Conservation (phyloP, 2,113 vertebrate species). For the Halichoeres trimaculatus region DNA sequence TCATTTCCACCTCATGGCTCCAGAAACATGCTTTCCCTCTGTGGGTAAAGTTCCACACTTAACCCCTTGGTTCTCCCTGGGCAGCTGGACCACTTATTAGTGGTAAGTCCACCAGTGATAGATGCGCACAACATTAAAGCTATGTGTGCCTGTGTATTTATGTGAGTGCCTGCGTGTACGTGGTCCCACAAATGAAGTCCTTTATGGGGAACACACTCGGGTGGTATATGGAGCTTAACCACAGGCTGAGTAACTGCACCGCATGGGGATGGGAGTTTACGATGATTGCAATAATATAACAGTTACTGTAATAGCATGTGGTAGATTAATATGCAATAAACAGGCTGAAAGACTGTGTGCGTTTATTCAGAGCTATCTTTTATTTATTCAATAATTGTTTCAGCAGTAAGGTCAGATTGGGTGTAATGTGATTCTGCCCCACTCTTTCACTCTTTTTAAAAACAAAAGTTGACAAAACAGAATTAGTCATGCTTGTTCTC, state of each 20-base stretch:
- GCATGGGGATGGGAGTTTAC: conserved; percentile 40
- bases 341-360: background rate
- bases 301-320: conserved; percentile 21
- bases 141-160: background rate
- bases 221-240: conserved; percentile 18
- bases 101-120: conserved; percentile 44
- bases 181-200: conserved; percentile 26
- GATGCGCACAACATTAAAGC: conserved; percentile 33
- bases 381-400: conserved; percentile 41
- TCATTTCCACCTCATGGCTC: conserved; percentile 38
- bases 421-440: background rate
- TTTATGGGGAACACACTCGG: conserved; percentile 22
- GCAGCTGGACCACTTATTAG: conserved; percentile 20
- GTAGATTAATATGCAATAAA: conserved; percentile 42
- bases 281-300: conserved; percentile 26
- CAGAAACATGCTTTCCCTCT: conserved; percentile 33
- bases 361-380: conserved; percentile 19
- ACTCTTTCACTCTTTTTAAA: background rate
- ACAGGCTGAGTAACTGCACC: conserved; percentile 14
- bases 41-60: conserved; percentile 27
- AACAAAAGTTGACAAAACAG: background rate
- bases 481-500: background rate
- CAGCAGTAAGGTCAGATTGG: background rate
- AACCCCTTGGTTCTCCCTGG: conserved; percentile 27
- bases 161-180: conserved; percentile 20